Percentiles rank a stretch among this genome's conserved stretches.
Conservation (phyloP, 2,113 vertebrate genomes). For the Turnix velox region DNA sequence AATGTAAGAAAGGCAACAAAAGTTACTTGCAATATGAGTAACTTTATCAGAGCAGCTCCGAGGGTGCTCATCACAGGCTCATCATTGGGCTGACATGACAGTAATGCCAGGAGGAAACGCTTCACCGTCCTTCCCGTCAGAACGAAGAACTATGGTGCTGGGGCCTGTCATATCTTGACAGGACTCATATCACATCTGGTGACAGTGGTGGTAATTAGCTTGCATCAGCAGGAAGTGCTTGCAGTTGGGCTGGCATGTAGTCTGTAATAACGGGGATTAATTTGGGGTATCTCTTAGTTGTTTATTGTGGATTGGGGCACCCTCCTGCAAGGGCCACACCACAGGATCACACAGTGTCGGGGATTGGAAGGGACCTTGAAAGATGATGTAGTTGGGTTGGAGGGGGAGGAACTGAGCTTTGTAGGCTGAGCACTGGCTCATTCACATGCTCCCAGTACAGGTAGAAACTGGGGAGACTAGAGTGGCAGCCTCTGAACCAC, state of each 20-base stretch:
- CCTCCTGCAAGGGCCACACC: not conserved
- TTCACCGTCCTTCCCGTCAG: not conserved
- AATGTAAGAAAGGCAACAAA: slow-evolving; percentile 34
- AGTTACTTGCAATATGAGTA: not conserved
- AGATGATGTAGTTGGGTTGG: too few species aligned
- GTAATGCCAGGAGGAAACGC: not conserved
- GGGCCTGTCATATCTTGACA: slow-evolving; percentile 30
- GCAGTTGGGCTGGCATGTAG: not conserved
- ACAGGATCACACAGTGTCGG: too few species aligned
- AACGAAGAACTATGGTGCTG: not conserved
- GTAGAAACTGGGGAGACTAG: not conserved
- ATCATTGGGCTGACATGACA: not conserved
- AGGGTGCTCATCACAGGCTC: slow-evolving; percentile 37
- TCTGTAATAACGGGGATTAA: not conserved
- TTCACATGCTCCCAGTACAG: not conserved
- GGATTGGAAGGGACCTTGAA: too few species aligned
- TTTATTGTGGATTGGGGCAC: not conserved
- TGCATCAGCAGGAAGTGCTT: not conserved
- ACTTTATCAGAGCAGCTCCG: slow-evolving; percentile 36
- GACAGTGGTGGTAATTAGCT: slow-evolving; percentile 10
- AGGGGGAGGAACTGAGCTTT: not conserved
- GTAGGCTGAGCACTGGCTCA: not conserved
- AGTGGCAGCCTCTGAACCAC: fast-evolving
- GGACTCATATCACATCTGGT: not conserved
- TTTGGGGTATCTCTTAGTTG: not conserved